Conservation (phyloP, 2,797 vertebrate species). For the Crocidura indochinensis region DNA sequence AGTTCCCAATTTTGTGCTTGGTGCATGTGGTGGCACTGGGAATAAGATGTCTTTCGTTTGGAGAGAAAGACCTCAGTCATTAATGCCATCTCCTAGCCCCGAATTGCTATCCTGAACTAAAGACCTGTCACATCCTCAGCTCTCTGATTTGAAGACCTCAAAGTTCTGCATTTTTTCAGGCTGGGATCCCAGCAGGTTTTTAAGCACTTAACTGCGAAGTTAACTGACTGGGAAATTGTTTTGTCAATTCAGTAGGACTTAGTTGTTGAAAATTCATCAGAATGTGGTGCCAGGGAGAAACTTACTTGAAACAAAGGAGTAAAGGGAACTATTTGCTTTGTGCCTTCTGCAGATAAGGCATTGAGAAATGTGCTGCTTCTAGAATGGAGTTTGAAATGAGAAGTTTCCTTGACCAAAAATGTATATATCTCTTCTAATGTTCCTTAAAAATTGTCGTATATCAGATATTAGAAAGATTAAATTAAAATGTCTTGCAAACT, state of each 20-base stretch:
- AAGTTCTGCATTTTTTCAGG: too few relatives aligned
- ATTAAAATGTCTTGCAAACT: slow-evolving; percentile 38
- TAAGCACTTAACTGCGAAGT: not conserved
- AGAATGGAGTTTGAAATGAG: slow-evolving; percentile 43
- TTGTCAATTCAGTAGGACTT: slow-evolving; percentile 35
- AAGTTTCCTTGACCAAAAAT: not conserved
- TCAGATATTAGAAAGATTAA: slow-evolving; percentile 1
- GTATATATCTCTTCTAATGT: not conserved
- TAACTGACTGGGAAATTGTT: not conserved
- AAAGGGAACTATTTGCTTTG: not conserved
- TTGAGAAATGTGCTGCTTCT: not conserved
- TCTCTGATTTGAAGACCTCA: not conserved
- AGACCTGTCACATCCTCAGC: not conserved
- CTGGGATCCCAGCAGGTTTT: not conserved
- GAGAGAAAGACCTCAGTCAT: too few relatives aligned
- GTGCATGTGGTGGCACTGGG: too few relatives aligned
- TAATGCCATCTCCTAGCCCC: too few relatives aligned
- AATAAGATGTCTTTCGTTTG: too few relatives aligned
- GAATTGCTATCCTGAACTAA: not conserved
- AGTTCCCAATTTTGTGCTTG: too few relatives aligned
- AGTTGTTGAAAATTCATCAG: not conserved
- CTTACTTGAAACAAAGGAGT: not conserved
- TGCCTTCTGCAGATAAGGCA: not conserved
- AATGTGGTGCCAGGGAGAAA: not conserved
- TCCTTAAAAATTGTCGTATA: slow-evolving; percentile 31